Percentiles rank a stretch among this genome's conserved stretches.
Evolutionary conservation across 64 coral and sea anemone species (phyloP).

Genomic region (Cladopsammia gracilis): DNA sequence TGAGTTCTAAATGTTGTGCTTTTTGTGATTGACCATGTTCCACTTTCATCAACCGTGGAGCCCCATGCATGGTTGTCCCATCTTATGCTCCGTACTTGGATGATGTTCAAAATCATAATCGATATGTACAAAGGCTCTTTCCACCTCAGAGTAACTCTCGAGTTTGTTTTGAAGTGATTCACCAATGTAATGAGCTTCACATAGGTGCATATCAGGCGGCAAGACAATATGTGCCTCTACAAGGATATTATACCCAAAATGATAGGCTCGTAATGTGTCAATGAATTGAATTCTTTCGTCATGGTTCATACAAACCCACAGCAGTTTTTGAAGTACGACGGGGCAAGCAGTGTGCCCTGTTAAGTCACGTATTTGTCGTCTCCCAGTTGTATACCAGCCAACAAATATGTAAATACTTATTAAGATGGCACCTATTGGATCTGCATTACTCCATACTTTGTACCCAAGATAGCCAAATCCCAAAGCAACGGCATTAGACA

Average conservation of each 20-base stretch:
- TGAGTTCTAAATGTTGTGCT: no score
- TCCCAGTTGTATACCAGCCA: slow-evolving; percentile 87
- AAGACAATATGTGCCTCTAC: slow-evolving; percentile 99
- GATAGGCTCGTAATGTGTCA: slow-evolving; percentile 94
- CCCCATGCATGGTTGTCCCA: slow-evolving; percentile 3
- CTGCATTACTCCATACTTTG: slow-evolving; percentile 89
- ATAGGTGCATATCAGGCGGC: slow-evolving; percentile 74
- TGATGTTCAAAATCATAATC: slow-evolving; percentile 98
- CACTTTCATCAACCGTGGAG: no score
- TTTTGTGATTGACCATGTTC: no score
- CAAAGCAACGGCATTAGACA: slow-evolving; percentile 91
- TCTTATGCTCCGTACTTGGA: slow-evolving; percentile 75
- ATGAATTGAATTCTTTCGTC: slow-evolving; percentile 92
- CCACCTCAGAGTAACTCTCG: slow-evolving; percentile 84
- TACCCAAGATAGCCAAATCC: slow-evolving; percentile 91
- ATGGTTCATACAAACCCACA: slow-evolving; percentile 90
- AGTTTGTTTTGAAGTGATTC: slow-evolving; percentile 95
- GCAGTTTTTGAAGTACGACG: slow-evolving; percentile 74
- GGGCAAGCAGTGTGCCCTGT: slow-evolving; percentile 89
- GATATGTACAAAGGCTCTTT: slow-evolving; percentile 98
- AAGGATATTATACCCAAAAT: slow-evolving; percentile 92
- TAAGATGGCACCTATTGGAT: slow-evolving; percentile 93
- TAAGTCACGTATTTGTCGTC: slow-evolving; percentile 79
- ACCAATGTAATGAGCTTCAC: slow-evolving; percentile 98
- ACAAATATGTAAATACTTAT: slow-evolving; percentile 94